phyloP scores from a whole-genome alignment of 1,140 invertebrate genomes.

The Palaemon carinicauda region DNA sequence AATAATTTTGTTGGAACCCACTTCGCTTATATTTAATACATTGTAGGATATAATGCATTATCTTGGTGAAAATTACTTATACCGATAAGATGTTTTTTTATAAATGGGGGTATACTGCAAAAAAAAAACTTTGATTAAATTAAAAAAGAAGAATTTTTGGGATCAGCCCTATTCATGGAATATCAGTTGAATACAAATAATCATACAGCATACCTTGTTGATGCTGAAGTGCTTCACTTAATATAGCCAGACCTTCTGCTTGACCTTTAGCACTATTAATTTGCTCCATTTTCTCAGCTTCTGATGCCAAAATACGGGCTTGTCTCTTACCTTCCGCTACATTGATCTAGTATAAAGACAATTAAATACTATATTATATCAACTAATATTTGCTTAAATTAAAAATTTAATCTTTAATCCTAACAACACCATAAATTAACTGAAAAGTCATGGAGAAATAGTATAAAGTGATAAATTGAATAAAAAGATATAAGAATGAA shows the following conservation, averaged over 20 bases:
- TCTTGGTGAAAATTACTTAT: too few species aligned
- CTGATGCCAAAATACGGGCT: conserved; percentile 92
- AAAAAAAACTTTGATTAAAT: too few species aligned
- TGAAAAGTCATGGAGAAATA: too few species aligned
- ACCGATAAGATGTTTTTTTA: too few species aligned
- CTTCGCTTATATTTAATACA: too few species aligned
- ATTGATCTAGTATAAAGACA: conserved; percentile 70
- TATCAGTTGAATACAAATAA: conserved; percentile 63
- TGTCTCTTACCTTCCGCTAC: conserved; percentile 95
- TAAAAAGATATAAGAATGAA: too few species aligned
- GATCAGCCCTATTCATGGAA: background rate
- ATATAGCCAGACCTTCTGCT: conserved; percentile 83
- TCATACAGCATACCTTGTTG: conserved; percentile 79
- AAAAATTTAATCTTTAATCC: background rate
- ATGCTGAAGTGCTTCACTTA: conserved; percentile 83
- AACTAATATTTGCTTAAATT: background rate
- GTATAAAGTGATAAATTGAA: too few species aligned
- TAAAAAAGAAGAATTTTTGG: too few species aligned
- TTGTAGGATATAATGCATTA: too few species aligned
- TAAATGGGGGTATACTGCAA: too few species aligned
- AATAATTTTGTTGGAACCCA: too few species aligned
- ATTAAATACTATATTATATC: background rate
- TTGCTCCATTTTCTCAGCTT: conserved; percentile 85
- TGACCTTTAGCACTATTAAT: conserved; percentile 89
- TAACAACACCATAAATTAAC: too few species aligned